phyloP scores from a whole-genome alignment of 1,140 invertebrate genomes.

The Cyclargus thomasi region DNA sequence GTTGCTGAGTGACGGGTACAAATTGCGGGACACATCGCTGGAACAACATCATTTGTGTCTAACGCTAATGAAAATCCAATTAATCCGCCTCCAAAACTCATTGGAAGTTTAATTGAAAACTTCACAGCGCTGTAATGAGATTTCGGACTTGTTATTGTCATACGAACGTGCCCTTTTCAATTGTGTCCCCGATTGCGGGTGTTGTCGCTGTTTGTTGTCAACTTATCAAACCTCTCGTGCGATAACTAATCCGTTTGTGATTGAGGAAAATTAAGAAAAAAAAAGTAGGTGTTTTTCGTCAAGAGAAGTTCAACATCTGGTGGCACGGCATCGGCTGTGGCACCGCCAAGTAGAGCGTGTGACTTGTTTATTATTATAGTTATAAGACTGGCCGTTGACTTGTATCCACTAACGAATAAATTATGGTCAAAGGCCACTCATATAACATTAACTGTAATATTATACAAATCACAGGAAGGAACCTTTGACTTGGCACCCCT shows the following conservation, averaged over 20 bases:
- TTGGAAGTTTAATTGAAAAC: slow-evolving; percentile 73
- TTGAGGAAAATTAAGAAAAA: neutral
- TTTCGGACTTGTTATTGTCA: slow-evolving; percentile 64
- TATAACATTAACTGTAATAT: too few relatives aligned
- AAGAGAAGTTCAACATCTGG: too few relatives aligned
- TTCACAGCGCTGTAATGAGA: slow-evolving; percentile 66
- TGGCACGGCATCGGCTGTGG: too few relatives aligned
- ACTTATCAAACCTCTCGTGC: neutral
- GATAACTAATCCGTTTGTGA: neutral
- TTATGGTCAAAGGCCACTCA: too few relatives aligned
- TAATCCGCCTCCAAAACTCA: slow-evolving; percentile 70
- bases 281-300: too few relatives aligned
- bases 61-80: slow-evolving; percentile 73
- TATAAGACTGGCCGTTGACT: too few relatives aligned
- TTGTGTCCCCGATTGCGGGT: neutral
- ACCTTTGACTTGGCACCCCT: too few relatives aligned
- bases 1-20: slow-evolving; percentile 57
- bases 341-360: too few relatives aligned
- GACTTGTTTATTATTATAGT: too few relatives aligned
- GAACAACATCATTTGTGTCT: slow-evolving; percentile 71
- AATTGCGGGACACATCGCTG: slow-evolving; percentile 55
- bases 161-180: slow-evolving; percentile 35
- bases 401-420: too few relatives aligned
- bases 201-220: neutral
- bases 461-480: too few relatives aligned